Base-by-base conservation (phyloP, 2,113 vertebrate species). In the Eonycteris spelaea region DNA sequence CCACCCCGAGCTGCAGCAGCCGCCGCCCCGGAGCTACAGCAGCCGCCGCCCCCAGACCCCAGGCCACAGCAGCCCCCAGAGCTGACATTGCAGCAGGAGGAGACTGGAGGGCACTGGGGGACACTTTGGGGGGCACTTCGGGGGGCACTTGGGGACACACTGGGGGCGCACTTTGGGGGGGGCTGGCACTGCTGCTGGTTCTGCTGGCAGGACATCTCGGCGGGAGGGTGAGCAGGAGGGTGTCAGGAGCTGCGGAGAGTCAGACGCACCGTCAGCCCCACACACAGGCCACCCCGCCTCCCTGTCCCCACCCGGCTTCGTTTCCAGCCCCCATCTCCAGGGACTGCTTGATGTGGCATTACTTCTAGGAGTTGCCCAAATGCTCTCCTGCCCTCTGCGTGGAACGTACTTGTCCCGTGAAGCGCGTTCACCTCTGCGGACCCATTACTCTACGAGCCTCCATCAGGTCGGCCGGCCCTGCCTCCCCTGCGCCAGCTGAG, bases 111-210 rank as follows among this genome's bases (percentile, higher is more conserved):
- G 11, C 92, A 94, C 80, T 96, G 77, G 65, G 2, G 90, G 53
- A 4, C 90, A 95, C 15, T 95, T 93, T 0, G 90, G 96, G 11
- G 51, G 4, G 7, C 45, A 45, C 45, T 45, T 45, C 1, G 45
- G 45, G 14, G 83, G 70, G 8, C 90, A 95, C 51, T 95, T 90
- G 0, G 86, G 90, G 15, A 79, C 59, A 3, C 90, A 95, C 0
- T n/a, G 77, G 3, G 90, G 13, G 11, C 10, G 5, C 88, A 91
- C 75, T 96, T 94, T 71, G 89, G 89, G 33, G 93, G 93, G 6
- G 90, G 90, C 86, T 96, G 71, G 89, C 93, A 89, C 45, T 94
- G 89, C 77, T 94, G 90, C 38, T 95, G 86, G 82, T 22, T 94
- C 89, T 97, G 85, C 45, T 94, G 92, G 59, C 74, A 96, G 53